Evolutionary conservation across 1,140 invertebrate species (phyloP).

Genomic region (Agraylea sexmaculata): DNA sequence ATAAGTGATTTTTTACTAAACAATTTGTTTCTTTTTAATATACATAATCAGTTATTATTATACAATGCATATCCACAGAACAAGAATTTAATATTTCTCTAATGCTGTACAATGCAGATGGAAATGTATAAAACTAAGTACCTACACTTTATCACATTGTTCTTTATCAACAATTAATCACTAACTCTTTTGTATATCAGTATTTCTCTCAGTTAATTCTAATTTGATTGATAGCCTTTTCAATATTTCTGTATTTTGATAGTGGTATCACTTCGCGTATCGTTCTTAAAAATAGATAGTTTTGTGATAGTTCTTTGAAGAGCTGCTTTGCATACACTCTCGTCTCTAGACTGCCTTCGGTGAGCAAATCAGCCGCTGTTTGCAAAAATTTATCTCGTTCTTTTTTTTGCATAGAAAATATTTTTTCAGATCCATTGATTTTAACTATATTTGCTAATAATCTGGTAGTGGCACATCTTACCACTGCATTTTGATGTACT

Average conservation of each 20-base stretch:
- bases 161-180: not conserved
- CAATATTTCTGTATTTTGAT: constrained; percentile 52
- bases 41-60: too few species aligned
- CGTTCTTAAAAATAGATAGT: constrained; percentile 50
- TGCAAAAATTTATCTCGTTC: constrained; percentile 68
- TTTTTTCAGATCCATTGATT: constrained; percentile 59
- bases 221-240: constrained; percentile 44
- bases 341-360: constrained; percentile 77
- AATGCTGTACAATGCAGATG: not conserved
- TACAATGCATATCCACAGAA: too few species aligned
- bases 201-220: not conserved
- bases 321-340: constrained; percentile 59
- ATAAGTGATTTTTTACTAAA: not conserved
- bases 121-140: not conserved
- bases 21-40: not conserved
- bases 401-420: constrained; percentile 63
- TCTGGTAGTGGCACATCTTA: constrained; percentile 67
- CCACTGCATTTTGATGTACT: constrained; percentile 75
- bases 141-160: not conserved
- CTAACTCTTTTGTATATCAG: not conserved
- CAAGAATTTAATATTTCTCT: not conserved
- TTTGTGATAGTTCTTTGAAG: constrained; percentile 46
- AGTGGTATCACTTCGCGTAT: constrained; percentile 52
- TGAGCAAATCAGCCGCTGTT: constrained; percentile 67
- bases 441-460: constrained; percentile 59